Evolutionary conservation across 1,140 invertebrate genomes (phyloP).

Genomic region (Caenorhabditis brenneri): DNA sequence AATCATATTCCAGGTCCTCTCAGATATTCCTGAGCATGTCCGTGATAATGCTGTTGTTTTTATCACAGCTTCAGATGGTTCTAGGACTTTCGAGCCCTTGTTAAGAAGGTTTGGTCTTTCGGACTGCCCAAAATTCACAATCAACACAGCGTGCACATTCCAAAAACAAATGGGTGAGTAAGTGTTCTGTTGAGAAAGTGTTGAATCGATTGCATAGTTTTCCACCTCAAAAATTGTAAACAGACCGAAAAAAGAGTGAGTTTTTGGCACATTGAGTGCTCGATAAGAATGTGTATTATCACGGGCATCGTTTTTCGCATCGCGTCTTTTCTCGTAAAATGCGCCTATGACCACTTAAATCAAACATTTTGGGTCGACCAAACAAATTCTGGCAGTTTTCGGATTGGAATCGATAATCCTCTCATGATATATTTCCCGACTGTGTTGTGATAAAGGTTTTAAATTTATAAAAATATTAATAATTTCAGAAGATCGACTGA

Average conservation of each 20-base stretch:
- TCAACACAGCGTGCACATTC: constrained; percentile 20
- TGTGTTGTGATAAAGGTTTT: background rate
- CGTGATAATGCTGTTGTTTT: background rate
- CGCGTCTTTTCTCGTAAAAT: constrained; percentile 19
- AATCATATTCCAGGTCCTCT: background rate
- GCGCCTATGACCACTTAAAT: constrained; percentile 6
- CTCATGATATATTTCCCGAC: background rate
- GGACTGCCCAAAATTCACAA: constrained; percentile 4
- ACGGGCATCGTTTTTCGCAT: background rate
- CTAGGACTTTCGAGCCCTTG: background rate
- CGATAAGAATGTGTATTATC: constrained; percentile 38
- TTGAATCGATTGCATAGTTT: background rate
- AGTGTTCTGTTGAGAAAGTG: background rate
- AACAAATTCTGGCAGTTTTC: constrained; percentile 4
- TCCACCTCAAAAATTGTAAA: background rate
- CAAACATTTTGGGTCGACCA: constrained; percentile 13
- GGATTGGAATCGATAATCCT: background rate
- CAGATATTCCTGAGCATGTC: background rate
- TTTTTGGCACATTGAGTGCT: constrained; percentile 12
- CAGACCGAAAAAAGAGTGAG: background rate
- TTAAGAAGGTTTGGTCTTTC: background rate
- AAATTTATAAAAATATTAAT: background rate
- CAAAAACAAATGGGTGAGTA: constrained; percentile 36
- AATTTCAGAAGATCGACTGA: constrained; percentile 23
- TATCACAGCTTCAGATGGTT: constrained; percentile 9